Percentiles rank a stretch among this genome's conserved stretches.
phyloP scores from a whole-genome alignment of 2,888 invertebrate genomes.

The Synergus laeviventris region DNA sequence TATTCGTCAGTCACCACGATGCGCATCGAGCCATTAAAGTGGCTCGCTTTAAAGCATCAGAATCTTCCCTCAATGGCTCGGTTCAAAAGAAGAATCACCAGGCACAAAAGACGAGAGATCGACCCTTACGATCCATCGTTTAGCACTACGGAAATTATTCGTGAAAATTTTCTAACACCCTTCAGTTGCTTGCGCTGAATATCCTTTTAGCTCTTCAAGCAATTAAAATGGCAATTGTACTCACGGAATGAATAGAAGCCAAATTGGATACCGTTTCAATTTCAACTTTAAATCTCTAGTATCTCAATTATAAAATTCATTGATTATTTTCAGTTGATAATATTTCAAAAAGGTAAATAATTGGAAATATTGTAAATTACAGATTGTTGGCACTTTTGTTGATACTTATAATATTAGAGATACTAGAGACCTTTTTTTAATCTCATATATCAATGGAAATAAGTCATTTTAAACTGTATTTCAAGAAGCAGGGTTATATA shows the following conservation, averaged over 20 bases:
- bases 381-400: too few species aligned
- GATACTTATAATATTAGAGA: too few species aligned
- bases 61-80: neutral
- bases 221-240: neutral
- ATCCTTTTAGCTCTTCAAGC: slow-evolving; percentile 1
- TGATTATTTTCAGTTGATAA: too few species aligned
- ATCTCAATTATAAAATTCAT: too few species aligned
- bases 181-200: neutral
- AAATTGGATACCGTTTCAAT: neutral
- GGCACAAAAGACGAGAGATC: neutral
- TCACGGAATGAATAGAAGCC: neutral
- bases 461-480: neutral
- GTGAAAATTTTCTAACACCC: neutral
- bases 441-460: neutral
- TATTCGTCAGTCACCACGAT: slow-evolving; percentile 52
- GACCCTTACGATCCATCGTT: neutral
- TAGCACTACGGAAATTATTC: neutral
- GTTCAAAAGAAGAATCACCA: slow-evolving; percentile 3
- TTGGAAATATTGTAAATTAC: too few species aligned
- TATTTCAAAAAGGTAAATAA: too few species aligned
- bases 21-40: slow-evolving; percentile 50
- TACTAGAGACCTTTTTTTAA: neutral
- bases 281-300: too few species aligned
- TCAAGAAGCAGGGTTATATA: neutral
- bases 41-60: slow-evolving; percentile 43